Evolutionary conservation across 2,113 vertebrate genomes (phyloP).

Genomic region (Aspidoscelis tigris): DNA sequence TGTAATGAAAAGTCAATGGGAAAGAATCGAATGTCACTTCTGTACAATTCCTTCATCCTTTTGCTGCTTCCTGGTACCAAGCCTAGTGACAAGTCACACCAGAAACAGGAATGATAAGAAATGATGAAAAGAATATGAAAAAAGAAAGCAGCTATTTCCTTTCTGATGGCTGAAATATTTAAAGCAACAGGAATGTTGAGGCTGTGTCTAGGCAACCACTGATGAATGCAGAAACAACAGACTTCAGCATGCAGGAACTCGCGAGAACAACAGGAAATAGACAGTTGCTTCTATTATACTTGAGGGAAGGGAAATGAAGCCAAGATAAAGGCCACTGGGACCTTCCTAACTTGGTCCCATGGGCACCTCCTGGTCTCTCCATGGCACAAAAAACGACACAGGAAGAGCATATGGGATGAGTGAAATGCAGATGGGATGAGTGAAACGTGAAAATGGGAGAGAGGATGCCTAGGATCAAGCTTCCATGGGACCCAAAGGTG

Average conservation of each 20-base stretch:
- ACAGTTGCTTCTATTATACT: neutral
- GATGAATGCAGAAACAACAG: neutral
- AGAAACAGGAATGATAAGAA: neutral
- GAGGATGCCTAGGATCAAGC: neutral
- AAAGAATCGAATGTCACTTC: too few relatives aligned
- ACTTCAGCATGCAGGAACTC: neutral
- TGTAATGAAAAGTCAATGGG: too few relatives aligned
- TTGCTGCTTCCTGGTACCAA: neutral
- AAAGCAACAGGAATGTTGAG: neutral
- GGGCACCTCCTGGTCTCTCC: neutral
- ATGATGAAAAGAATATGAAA: neutral
- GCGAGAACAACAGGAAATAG: neutral
- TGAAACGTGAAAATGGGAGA: neutral
- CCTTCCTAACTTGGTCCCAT: neutral
- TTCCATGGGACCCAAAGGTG: neutral
- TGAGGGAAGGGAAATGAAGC: neutral
- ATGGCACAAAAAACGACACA: neutral
- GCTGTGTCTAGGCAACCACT: neutral
- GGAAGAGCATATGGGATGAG: neutral
- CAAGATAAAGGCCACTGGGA: neutral
- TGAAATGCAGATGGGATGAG: neutral
- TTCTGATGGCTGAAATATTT: neutral
- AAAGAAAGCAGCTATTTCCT: neutral
- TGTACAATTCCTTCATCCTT: neutral
- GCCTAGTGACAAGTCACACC: neutral